A percentile compares a stretch with the other conserved stretches of the same genome.
phyloP scores from a whole-genome alignment of 2,888 invertebrate species.

The Nymphalis c-album region DNA sequence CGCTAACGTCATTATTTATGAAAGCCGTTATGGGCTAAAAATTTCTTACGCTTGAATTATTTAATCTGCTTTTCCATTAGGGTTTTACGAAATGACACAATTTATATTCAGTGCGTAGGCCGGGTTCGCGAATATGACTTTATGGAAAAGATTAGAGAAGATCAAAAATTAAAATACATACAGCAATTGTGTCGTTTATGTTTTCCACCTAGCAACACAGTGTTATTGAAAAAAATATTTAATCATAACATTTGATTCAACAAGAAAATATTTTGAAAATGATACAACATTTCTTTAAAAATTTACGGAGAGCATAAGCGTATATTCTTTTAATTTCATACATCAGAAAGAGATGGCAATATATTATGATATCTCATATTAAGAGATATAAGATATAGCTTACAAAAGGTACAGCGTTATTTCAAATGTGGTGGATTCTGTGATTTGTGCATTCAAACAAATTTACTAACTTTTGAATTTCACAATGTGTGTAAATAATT shows the following conservation, averaged over 20 bases:
- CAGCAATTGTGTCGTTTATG: conserved; percentile 16
- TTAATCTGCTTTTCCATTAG: conserved; percentile 80
- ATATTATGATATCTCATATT: neutral
- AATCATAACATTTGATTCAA: too few relatives aligned
- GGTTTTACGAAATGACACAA: conserved; percentile 76
- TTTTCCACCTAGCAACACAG: neutral
- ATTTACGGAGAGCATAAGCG: neutral
- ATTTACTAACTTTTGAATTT: neutral
- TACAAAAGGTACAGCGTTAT: too few relatives aligned
- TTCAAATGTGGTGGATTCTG: too few relatives aligned
- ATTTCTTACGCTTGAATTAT: conserved; percentile 78
- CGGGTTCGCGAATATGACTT: conserved; percentile 65
- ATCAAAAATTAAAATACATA: conserved; percentile 57
- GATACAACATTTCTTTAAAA: too few relatives aligned
- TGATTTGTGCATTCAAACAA: neutral
- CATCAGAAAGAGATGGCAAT: neutral
- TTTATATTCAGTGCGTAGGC: conserved; percentile 72
- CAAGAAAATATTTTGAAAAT: too few relatives aligned
- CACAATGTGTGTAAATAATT: neutral
- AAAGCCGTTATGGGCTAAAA: conserved; percentile 74
- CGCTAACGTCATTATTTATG: conserved; percentile 76
- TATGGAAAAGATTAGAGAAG: conserved; percentile 66
- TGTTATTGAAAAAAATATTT: neutral
- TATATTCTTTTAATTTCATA: neutral
- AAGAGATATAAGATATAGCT: neutral